Conservation (phyloP, 2,797 vertebrate species). For the Siniperca undulata region DNA sequence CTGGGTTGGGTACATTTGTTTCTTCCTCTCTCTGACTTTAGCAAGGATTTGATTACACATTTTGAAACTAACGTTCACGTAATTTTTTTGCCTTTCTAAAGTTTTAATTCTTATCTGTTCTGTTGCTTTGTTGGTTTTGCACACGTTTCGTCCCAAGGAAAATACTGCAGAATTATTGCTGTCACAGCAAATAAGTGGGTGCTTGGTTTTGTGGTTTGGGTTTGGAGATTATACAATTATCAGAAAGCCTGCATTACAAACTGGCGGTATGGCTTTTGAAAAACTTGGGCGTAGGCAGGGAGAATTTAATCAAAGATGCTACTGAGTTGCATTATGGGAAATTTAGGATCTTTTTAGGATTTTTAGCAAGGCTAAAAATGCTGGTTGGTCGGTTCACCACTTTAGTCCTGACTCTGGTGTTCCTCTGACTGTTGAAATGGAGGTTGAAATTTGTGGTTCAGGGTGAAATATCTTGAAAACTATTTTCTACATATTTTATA, state of each 20-base stretch:
- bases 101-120: constrained; percentile 1
- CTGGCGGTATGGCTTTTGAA: background rate
- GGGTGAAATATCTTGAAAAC: no score
- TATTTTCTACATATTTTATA: no score
- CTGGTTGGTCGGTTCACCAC: no score
- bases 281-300: background rate
- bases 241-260: background rate
- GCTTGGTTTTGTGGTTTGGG: constrained; percentile 7
- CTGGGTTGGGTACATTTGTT: background rate
- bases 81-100: constrained; percentile 3
- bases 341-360: no score
- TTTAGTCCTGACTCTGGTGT: no score
- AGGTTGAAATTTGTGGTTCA: no score
- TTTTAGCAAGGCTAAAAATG: no score
- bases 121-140: constrained; percentile 15
- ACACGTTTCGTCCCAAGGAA: constrained; percentile 1
- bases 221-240: background rate
- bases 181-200: constrained; percentile 22
- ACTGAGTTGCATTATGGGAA: background rate
- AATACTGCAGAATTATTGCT: constrained; percentile 13
- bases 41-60: constrained; percentile 3
- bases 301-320: background rate
- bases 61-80: constrained; percentile 5
- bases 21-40: constrained; percentile 3
- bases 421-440: no score